Conservation (phyloP, 2,888 invertebrate genomes). For the Napeogenes inachia region DNA sequence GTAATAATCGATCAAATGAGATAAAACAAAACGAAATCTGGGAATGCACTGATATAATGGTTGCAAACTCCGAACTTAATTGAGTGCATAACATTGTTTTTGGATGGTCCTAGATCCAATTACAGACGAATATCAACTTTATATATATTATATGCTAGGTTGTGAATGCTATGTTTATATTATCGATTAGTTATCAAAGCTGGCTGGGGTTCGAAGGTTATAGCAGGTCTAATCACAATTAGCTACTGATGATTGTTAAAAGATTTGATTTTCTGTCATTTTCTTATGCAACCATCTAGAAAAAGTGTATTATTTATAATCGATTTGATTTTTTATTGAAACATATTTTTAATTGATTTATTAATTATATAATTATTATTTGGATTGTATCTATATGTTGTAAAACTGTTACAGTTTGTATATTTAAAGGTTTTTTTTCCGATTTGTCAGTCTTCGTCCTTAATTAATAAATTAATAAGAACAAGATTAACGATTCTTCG, state of each 20-base stretch:
- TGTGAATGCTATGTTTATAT: not conserved
- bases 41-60: not conserved
- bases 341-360: not conserved
- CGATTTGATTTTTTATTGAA: not conserved
- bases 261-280: not conserved
- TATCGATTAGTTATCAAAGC: not conserved
- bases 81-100: not conserved
- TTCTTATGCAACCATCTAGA: not conserved
- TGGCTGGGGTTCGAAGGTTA: constrained; percentile 15
- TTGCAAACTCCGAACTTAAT: not conserved
- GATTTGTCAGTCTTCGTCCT: too few species aligned
- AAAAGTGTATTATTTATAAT: constrained; percentile 1
- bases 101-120: not conserved
- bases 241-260: constrained; percentile 10
- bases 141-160: not conserved
- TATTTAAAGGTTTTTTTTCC: too few species aligned
- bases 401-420: too few species aligned
- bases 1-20: too few species aligned
- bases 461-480: too few species aligned
- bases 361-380: not conserved
- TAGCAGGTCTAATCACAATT: constrained; percentile 13
- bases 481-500: too few species aligned
- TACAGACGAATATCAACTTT: not conserved
- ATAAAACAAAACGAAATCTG: too few species aligned
- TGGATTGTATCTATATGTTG: too few species aligned